These are phyloP conservation scores for Lithobates pipiens DNA, from an alignment of 2,797 vertebrate species.

Conservation along the genomic window DNA sequence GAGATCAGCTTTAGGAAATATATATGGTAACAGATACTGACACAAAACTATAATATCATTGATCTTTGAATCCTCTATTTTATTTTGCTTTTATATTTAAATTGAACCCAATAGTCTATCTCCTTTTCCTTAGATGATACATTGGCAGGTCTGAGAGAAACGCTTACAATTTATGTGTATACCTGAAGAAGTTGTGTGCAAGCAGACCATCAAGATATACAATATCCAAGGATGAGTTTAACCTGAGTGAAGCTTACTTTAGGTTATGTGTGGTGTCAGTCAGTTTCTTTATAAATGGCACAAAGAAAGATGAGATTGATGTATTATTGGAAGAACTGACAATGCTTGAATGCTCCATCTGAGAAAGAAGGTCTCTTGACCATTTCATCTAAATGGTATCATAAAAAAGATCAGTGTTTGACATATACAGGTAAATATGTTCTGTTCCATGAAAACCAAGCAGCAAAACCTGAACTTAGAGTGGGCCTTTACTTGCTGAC, in stretches of 20 bases:
- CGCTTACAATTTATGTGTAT: not conserved
- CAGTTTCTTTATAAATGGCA: not conserved
- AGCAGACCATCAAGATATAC: not conserved
- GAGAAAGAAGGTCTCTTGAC: not conserved
- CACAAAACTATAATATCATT: not conserved
- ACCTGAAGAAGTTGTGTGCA: not conserved
- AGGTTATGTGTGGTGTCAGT: not conserved
- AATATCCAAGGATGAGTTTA: not conserved
- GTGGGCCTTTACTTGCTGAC: too few relatives aligned
- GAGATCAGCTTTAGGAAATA: not conserved
- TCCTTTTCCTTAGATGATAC: not conserved
- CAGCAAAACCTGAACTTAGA: not conserved
- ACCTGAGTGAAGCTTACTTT: not conserved
- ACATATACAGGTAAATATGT: not conserved
- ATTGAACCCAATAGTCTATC: not conserved
- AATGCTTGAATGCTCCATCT: not conserved
- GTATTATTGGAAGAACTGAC: not conserved
- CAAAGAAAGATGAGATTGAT: not conserved
- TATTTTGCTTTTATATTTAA: not conserved
- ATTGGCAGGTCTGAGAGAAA: too few relatives aligned
- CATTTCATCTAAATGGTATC: not conserved
- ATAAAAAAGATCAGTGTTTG: not conserved
- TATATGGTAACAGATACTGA: too few relatives aligned
- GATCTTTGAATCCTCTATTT: not conserved
- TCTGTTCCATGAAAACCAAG: not conserved